Conservation (phyloP, 2,888 invertebrate genomes). For the Poecilobothrus nobilitatus region DNA sequence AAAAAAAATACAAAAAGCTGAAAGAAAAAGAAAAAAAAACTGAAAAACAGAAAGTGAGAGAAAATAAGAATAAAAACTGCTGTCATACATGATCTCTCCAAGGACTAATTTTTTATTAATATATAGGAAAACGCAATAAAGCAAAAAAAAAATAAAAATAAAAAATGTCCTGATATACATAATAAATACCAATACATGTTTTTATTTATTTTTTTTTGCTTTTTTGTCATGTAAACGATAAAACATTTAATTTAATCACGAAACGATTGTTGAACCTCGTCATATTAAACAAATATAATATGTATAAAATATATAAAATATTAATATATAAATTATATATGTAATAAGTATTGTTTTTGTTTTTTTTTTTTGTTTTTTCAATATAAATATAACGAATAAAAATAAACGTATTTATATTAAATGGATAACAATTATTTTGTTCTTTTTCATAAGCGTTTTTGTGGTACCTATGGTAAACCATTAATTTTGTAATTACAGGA, state of each 20-base stretch:
- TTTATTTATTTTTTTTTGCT: background rate
- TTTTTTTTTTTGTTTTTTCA: too few species aligned
- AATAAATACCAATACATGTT: background rate
- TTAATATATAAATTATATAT: too few species aligned
- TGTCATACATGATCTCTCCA: background rate
- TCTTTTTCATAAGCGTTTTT: too few species aligned
- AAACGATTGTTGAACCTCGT: background rate
- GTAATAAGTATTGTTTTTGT: too few species aligned
- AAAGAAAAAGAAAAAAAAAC: background rate
- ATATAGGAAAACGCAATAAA: background rate
- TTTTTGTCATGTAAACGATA: slow-evolving; percentile 1
- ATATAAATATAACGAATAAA: too few species aligned
- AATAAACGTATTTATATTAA: too few species aligned
- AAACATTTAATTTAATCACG: slow-evolving; percentile 4
- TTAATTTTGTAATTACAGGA: too few species aligned
- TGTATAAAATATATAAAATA: background rate
- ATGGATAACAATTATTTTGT: too few species aligned
- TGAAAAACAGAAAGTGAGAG: too few species aligned
- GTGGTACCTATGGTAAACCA: too few species aligned
- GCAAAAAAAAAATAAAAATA: background rate
- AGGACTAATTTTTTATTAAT: slow-evolving; percentile 1
- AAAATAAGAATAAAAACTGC: too few species aligned
- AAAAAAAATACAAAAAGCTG: background rate
- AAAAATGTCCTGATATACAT: background rate
- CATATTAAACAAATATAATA: background rate